A percentile compares a stretch with the other conserved stretches of the same genome.
phyloP scores from a whole-genome alignment of 2,113 vertebrate species.

The Trichechus manatus region DNA sequence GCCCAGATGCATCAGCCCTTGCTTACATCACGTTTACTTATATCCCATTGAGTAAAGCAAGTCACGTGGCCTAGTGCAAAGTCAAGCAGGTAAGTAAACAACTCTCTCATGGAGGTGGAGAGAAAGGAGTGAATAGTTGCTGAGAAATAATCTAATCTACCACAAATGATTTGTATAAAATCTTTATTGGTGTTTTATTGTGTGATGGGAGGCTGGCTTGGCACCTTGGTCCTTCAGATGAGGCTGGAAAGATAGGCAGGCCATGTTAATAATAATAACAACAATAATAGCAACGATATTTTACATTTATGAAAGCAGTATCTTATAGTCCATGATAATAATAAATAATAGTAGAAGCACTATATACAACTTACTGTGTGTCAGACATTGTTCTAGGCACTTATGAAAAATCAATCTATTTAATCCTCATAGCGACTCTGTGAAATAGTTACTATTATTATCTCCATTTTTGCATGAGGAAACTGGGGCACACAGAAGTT shows the following conservation, averaged over 20 bases:
- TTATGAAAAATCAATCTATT: too few relatives aligned
- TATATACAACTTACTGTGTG: too few relatives aligned
- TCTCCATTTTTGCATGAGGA: not conserved
- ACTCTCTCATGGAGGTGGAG: not conserved
- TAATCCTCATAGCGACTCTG: too few relatives aligned
- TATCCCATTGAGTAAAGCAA: not conserved
- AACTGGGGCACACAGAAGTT: not conserved
- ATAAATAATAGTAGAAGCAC: not conserved
- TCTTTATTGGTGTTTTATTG: not conserved
- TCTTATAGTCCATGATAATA: not conserved
- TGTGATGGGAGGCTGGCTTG: not conserved
- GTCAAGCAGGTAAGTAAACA: not conserved
- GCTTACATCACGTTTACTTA: not conserved
- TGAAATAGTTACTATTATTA: too few relatives aligned
- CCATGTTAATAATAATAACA: not conserved
- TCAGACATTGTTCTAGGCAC: not conserved
- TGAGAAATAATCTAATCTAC: too few relatives aligned
- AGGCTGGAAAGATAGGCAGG: not conserved
- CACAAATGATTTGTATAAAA: not conserved
- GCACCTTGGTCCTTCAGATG: not conserved
- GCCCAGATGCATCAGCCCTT: not conserved
- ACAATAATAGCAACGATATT: not conserved
- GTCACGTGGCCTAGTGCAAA: not conserved
- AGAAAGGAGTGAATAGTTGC: not conserved
- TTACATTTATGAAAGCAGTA: not conserved